Evolutionary conservation across 2,113 vertebrate species (phyloP).

Genomic region (Cardinalis cardinalis): DNA sequence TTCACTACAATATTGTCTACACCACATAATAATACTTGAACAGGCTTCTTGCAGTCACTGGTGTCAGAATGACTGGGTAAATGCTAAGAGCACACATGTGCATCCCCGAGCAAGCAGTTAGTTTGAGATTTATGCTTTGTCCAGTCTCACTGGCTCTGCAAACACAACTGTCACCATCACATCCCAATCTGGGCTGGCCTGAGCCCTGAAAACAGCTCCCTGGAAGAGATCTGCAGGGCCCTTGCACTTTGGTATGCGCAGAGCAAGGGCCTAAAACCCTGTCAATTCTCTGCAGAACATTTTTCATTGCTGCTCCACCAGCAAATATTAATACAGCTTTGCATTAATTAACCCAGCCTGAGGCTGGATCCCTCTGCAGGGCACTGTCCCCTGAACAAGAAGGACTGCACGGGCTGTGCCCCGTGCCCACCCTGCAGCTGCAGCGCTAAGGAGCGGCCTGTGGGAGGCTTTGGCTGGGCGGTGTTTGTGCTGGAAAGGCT

Average conservation of each 20-base stretch:
- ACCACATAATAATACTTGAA: not conserved
- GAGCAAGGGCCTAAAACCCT: not conserved
- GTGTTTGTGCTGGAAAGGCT: not conserved
- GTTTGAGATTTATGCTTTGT: not conserved
- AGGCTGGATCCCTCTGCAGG: not conserved
- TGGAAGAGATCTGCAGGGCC: not conserved
- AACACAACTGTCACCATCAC: not conserved
- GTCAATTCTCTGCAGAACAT: not conserved
- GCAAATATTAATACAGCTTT: not conserved
- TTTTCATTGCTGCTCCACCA: not conserved
- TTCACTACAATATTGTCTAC: not conserved
- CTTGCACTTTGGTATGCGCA: not conserved
- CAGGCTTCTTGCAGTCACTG: not conserved
- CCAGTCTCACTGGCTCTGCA: not conserved
- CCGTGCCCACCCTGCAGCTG: not conserved
- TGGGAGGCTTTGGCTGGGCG: not conserved
- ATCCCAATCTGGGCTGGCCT: not conserved
- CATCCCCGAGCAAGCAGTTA: not conserved
- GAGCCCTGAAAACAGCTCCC: not conserved
- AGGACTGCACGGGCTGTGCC: not conserved
- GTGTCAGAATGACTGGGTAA: not conserved
- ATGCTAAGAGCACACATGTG: not conserved
- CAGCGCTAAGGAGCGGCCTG: not conserved
- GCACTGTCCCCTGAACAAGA: not conserved
- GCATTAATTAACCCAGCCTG: not conserved